Percentiles rank a stretch among this genome's conserved stretches.
Conservation (phyloP, 1,140 invertebrate genomes). For the Aethina tumida region DNA sequence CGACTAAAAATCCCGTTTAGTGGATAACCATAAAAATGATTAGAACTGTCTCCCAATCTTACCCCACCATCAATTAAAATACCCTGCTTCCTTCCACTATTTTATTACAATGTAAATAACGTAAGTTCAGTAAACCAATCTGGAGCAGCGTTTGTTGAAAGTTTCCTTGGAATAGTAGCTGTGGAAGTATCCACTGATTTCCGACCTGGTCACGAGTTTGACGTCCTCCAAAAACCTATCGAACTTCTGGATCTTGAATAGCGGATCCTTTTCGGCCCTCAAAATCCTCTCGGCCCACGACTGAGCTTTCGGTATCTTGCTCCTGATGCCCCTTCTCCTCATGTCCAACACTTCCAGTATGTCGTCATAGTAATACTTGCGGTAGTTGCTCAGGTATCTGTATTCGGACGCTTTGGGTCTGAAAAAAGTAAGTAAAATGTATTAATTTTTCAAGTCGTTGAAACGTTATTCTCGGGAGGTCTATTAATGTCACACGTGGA, state of each 20-base stretch:
- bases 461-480: no score
- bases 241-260: slow-evolving; percentile 24
- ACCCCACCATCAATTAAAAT: no score
- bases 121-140: slow-evolving; percentile 9
- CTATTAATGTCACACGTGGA: no score
- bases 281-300: slow-evolving; percentile 74
- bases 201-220: slow-evolving; percentile 26
- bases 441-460: no score
- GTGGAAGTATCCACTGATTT: slow-evolving; percentile 27
- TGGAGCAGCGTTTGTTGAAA: slow-evolving; percentile 24
- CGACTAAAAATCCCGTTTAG: no score
- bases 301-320: slow-evolving; percentile 60
- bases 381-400: slow-evolving; percentile 70
- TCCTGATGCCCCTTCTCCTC: slow-evolving; percentile 52
- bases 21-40: no score
- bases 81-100: no score
- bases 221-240: slow-evolving; percentile 24
- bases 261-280: slow-evolving; percentile 49
- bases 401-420: slow-evolving; percentile 68
- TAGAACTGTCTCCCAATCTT: no score
- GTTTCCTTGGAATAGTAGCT: slow-evolving; percentile 25
- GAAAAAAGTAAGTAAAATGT: slow-evolving; percentile 28
- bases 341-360: slow-evolving; percentile 68
- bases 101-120: no score
- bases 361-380: slow-evolving; percentile 73